A percentile compares a stretch with the other conserved stretches of the same genome.
phyloP scores from a whole-genome alignment of 2,888 invertebrate genomes.

The Lacanobia oleracea region DNA sequence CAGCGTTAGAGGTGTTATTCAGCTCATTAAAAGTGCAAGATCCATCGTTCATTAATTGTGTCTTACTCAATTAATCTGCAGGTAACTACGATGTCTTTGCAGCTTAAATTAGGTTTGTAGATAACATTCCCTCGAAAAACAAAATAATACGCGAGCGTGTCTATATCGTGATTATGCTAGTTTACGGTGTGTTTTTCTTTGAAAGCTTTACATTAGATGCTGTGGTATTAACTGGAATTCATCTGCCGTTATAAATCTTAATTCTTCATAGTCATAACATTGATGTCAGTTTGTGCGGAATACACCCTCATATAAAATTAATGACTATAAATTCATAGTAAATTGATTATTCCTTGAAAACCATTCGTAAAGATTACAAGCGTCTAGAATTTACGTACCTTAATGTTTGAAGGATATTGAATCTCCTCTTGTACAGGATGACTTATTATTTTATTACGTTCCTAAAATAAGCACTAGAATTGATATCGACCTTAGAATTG shows the following conservation, averaged over 20 bases:
- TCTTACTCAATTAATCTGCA: not conserved
- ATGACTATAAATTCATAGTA: not conserved
- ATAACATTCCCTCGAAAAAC: not conserved
- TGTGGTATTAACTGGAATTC: conserved; percentile 6
- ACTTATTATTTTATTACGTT: not conserved
- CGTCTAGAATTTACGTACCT: no score
- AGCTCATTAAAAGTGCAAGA: not conserved
- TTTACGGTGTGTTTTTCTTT: not conserved
- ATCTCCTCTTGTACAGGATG: no score
- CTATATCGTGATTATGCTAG: not conserved
- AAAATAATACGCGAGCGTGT: not conserved
- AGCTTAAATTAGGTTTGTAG: not conserved
- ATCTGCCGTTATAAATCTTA: not conserved
- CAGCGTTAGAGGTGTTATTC: not conserved
- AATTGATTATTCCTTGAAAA: not conserved
- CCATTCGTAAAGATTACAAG: not conserved
- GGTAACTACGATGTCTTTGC: not conserved
- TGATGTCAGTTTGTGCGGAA: no score
- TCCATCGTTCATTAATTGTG: not conserved
- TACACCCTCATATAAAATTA: not conserved
- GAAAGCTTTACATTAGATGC: not conserved
- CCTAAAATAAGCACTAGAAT: not conserved
- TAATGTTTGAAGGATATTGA: no score
- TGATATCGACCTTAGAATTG: not conserved
- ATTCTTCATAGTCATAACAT: conserved; percentile 1